These are phyloP conservation scores for Dromius quadrimaculatus DNA, from an alignment of 2,888 invertebrate species.

Conservation along the genomic window DNA sequence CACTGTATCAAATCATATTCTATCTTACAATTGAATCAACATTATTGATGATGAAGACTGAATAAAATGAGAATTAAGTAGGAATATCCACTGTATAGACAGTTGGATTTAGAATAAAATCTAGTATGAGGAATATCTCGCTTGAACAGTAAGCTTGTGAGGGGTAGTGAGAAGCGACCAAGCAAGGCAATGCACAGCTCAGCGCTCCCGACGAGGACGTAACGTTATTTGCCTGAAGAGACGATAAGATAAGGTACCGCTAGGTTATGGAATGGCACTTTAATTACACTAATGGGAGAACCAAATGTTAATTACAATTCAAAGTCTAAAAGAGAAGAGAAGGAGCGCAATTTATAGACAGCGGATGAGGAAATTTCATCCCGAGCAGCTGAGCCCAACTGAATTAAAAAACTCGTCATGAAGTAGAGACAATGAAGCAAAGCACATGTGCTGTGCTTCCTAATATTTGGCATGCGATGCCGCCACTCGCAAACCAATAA, in stretches of 20 bases:
- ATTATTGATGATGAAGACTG: conserved; percentile 5
- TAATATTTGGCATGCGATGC: conserved; percentile 11
- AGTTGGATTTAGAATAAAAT: no score
- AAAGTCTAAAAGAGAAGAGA: conserved; percentile 73
- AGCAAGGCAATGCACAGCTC: conserved; percentile 55
- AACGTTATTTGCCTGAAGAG: conserved; percentile 61
- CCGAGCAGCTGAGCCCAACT: conserved; percentile 28
- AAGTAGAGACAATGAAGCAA: conserved; percentile 6
- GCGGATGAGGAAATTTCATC: conserved; percentile 52
- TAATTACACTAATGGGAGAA: conserved; percentile 84
- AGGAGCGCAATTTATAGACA: conserved; percentile 64
- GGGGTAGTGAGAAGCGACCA: conserved; percentile 6
- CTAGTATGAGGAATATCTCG: no score
- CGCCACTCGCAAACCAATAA: conserved; percentile 19
- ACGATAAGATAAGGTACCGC: conserved; percentile 67
- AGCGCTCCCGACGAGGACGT: conserved; percentile 54
- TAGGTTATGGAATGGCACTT: conserved; percentile 77
- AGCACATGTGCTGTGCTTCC: background rate
- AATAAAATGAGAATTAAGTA: no score
- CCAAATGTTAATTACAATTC: conserved; percentile 82
- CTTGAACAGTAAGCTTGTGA: no score
- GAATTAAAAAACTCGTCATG: conserved; percentile 2
- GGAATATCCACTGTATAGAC: no score
- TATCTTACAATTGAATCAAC: background rate
- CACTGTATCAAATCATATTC: background rate